Conservation (phyloP, 2,797 vertebrate genomes). For the Carcharodon carcharias region DNA sequence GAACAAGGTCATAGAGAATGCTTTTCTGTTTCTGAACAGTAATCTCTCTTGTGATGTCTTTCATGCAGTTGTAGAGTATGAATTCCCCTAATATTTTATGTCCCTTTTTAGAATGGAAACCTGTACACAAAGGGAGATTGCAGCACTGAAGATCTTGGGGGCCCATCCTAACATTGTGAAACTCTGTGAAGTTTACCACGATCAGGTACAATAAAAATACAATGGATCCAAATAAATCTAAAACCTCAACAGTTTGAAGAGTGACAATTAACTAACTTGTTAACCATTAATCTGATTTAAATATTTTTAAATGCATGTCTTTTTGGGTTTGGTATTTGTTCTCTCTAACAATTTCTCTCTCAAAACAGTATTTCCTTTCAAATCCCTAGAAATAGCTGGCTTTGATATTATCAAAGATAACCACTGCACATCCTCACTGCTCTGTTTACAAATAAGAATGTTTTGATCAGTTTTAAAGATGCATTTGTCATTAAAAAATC, state of each 20-base stretch:
- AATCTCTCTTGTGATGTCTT: not conserved
- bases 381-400: not conserved
- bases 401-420: not conserved
- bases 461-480: slow-evolving; percentile 7
- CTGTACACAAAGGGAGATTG: slow-evolving; percentile 6
- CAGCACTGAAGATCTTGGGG: slow-evolving; percentile 14
- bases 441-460: not conserved
- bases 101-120: slow-evolving; percentile 23
- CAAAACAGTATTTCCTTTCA: not conserved
- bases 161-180: slow-evolving; percentile 31
- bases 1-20: not conserved
- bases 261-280: not conserved
- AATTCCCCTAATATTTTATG: not conserved
- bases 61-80: not conserved
- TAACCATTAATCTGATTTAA: not conserved
- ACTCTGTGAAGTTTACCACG: slow-evolving; percentile 24
- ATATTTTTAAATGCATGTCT: not conserved
- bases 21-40: not conserved
- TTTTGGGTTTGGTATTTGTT: not conserved
- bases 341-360: not conserved
- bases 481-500: no score
- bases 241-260: not conserved
- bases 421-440: not conserved
- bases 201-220: slow-evolving; percentile 10
- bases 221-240: not conserved